These are phyloP conservation scores for Colletes latitarsis DNA, from an alignment of 1,140 invertebrate genomes.

Conservation along the genomic window DNA sequence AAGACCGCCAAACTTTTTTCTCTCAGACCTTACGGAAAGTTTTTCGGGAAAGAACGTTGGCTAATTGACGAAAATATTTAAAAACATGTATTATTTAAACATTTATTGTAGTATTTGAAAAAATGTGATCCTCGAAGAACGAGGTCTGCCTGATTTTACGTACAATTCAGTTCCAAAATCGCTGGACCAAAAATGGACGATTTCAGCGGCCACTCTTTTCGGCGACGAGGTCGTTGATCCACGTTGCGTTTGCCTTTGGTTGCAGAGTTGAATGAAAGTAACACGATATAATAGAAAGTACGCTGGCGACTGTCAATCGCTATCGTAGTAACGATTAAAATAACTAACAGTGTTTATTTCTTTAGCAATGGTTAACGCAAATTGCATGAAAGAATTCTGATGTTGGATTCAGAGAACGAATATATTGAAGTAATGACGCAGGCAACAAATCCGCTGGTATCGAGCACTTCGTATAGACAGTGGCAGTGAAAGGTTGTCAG, in stretches of 20 bases:
- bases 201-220: too few relatives aligned
- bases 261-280: not conserved
- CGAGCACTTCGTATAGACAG: not conserved
- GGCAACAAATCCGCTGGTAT: not conserved
- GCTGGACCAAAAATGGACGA: too few relatives aligned
- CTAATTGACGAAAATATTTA: too few relatives aligned
- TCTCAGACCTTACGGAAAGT: too few relatives aligned
- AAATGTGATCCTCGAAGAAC: too few relatives aligned
- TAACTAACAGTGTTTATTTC: not conserved
- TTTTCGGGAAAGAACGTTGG: too few relatives aligned
- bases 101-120: too few relatives aligned
- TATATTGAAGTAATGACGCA: not conserved
- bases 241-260: not conserved
- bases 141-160: too few relatives aligned
- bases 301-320: not conserved
- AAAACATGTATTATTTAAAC: too few relatives aligned
- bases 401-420: not conserved
- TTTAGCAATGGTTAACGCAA: not conserved
- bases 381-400: not conserved
- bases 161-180: too few relatives aligned
- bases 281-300: not conserved
- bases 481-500: constrained; percentile 39
- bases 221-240: too few relatives aligned
- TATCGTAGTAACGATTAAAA: not conserved
- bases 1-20: too few relatives aligned